Evolutionary conservation across 1,140 invertebrate genomes (phyloP), one percentile per base, ranked within the genome.

Genomic region (Myzus persicae): DNA sequence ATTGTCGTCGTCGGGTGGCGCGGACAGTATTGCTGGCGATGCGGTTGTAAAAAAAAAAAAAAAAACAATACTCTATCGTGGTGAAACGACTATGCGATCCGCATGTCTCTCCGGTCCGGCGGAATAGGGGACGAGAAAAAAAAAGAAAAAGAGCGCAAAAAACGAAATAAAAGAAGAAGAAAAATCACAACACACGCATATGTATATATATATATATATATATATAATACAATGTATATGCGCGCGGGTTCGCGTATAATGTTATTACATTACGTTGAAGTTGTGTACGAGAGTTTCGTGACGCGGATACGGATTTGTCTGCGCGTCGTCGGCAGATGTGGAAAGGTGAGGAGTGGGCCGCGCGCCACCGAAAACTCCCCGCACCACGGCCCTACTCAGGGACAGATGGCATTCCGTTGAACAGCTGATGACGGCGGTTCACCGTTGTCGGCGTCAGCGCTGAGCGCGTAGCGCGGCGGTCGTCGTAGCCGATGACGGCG

Each of bases 21-120:
- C 59, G 59, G n/a, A 14, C 59, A 0, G n/a, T 76, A n/a, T n/a
- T 76, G 59, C 14, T 76, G 59, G 59, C 31, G n/a, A n/a, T 76
- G 59, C 31, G 14, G 59, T 76, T n/a, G 48, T 22, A n/a, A 76
- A 76, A 76, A 76, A 67, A 76, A 67, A 67, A 76, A 67, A 67
- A 67, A 67, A 67, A 67, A 67, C 59, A 14, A 18, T n/a, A 76
- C 31, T 31, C 31, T 36, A n/a, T 76, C 31, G 59, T 76, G 31
- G 59, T 18, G 59, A 82, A 11, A 84, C 40, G 40, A 24, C 38
- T 84, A 84, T 40, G 38, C 38, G 38, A 84, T 40, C 38, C 22
- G 82, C 82, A 40, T 40, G 82, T 84, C 31, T 84, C 82, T 40
- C 82, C 82, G 82, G 82, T 84, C 82, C 38, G 40, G 82, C 59